Evolutionary conservation across 2,888 invertebrate genomes (phyloP).

Genomic region (Axea sp.): DNA sequence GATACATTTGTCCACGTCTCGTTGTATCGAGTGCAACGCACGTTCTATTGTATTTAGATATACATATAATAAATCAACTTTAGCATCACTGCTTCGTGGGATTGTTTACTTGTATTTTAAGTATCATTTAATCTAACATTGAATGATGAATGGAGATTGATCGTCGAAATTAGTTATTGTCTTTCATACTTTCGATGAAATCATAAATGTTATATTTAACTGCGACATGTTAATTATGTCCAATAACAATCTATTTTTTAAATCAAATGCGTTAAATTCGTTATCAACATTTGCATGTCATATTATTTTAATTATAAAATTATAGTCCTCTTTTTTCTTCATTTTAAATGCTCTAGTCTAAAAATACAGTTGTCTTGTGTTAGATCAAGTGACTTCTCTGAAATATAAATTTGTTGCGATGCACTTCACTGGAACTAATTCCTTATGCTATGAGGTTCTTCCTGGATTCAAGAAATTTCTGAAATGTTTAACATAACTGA

Average conservation of each 20-base stretch:
- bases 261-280: too few species aligned
- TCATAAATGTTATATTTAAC: not conserved
- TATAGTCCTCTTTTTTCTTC: not conserved
- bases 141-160: constrained; percentile 9
- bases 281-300: too few species aligned
- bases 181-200: not conserved
- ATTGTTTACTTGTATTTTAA: constrained; percentile 27
- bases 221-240: too few species aligned
- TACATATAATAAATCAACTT: constrained; percentile 29
- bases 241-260: too few species aligned
- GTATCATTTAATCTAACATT: constrained; percentile 6
- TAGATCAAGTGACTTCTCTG: constrained; percentile 9
- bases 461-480: constrained; percentile 25
- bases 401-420: constrained; percentile 20
- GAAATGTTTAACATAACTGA: constrained; percentile 20
- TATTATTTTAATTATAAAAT: too few species aligned
- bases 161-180: constrained; percentile 17
- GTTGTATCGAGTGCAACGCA: constrained; percentile 29
- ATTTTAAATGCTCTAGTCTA: not conserved
- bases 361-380: constrained; percentile 2
- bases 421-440: constrained; percentile 23
- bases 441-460: constrained; percentile 1
- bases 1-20: constrained; percentile 35
- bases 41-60: constrained; percentile 31
- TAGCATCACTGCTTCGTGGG: constrained; percentile 8